Percentiles rank a stretch among this genome's conserved stretches.
phyloP scores from a whole-genome alignment of 2,888 invertebrate species.

The Drosophila meridiana region DNA sequence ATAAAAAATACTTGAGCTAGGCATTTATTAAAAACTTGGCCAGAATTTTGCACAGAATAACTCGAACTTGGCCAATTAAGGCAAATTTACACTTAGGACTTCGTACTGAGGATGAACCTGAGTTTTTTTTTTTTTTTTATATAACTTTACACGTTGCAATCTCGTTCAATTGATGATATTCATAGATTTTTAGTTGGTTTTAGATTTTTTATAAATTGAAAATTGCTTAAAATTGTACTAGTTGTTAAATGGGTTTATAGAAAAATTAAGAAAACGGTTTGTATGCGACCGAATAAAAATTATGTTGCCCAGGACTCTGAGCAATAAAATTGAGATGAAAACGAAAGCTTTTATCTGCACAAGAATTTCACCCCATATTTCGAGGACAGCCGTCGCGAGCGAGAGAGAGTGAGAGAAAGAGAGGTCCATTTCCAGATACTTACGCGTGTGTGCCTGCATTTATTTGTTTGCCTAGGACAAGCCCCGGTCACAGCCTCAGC shows the following conservation, averaged over 20 bases:
- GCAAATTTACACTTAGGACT: slow-evolving; percentile 15
- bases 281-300: slow-evolving; percentile 77
- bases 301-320: slow-evolving; percentile 80
- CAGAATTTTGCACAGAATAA: slow-evolving; percentile 34
- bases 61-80: slow-evolving; percentile 13
- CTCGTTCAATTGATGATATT: background rate
- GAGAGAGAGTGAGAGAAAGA: background rate
- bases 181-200: slow-evolving; percentile 23
- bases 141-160: slow-evolving; percentile 44
- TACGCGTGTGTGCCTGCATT: slow-evolving; percentile 11
- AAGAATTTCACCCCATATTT: slow-evolving; percentile 54
- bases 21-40: slow-evolving; percentile 35
- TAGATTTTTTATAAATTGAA: slow-evolving; percentile 37
- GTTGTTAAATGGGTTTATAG: slow-evolving; percentile 58
- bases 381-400: slow-evolving; percentile 35
- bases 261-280: slow-evolving; percentile 76
- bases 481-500: background rate
- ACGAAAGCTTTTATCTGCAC: slow-evolving; percentile 75
- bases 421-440: slow-evolving; percentile 13
- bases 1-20: background rate
- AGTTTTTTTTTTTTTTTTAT: slow-evolving; percentile 45
- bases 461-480: slow-evolving; percentile 24
- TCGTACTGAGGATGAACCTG: slow-evolving; percentile 14
- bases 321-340: slow-evolving; percentile 74
- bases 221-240: slow-evolving; percentile 42